These are phyloP conservation scores for Euphonia xanthogaster DNA, from an alignment of 2,797 vertebrate genomes.

Conservation along the genomic window DNA sequence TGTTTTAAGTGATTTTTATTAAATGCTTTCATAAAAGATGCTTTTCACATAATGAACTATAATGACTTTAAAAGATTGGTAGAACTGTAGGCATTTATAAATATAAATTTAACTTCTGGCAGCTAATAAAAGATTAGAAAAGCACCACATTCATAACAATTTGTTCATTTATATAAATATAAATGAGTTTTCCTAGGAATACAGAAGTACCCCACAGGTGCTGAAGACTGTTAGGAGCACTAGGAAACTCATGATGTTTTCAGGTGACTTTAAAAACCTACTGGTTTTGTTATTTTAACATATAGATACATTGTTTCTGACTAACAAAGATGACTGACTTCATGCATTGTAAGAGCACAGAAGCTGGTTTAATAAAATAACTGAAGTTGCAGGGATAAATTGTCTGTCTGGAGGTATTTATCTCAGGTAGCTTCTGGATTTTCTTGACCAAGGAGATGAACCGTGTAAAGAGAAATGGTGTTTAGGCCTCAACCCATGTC, in stretches of 20 bases:
- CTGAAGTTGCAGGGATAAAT: not conserved
- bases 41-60: not conserved
- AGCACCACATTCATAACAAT: not conserved
- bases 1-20: not conserved
- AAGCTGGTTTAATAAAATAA: not conserved
- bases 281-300: not conserved
- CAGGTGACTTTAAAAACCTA: not conserved
- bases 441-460: not conserved
- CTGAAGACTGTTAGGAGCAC: not conserved
- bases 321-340: not conserved
- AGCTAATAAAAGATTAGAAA: not conserved
- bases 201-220: not conserved
- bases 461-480: accelerated
- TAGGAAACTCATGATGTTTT: not conserved
- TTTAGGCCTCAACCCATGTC: not conserved
- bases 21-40: not conserved
- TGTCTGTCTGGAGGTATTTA: not conserved
- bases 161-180: not conserved
- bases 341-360: not conserved
- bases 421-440: not conserved
- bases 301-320: not conserved
- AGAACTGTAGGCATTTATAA: not conserved
- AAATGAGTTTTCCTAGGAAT: not conserved
- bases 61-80: not conserved
- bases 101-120: not conserved